These are phyloP conservation scores for Idaea aversata DNA, from an alignment of 2,888 invertebrate genomes.

Conservation along the genomic window DNA sequence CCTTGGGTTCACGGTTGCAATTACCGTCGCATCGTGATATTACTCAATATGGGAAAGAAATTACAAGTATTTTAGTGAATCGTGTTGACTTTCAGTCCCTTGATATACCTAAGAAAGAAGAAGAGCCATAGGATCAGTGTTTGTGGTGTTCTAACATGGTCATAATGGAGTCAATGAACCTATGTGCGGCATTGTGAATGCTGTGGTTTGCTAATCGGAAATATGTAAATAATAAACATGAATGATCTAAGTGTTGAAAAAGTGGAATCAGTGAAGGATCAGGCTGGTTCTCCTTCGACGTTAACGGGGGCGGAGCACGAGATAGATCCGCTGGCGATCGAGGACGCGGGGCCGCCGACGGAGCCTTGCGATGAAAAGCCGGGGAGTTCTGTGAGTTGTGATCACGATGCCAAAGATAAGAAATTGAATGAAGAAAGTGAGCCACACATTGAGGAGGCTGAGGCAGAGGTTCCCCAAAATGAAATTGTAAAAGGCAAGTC, in stretches of 20 bases:
- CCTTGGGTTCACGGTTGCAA: conserved; percentile 67
- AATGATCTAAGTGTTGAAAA: conserved; percentile 75
- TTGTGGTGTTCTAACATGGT: conserved; percentile 48
- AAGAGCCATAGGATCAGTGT: conserved; percentile 16
- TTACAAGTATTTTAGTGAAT: conserved; percentile 45
- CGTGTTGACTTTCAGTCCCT: conserved; percentile 6
- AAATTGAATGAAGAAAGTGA: conserved; percentile 40
- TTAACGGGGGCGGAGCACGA: conserved; percentile 55
- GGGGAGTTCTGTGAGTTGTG: conserved; percentile 52
- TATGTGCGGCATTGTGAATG: conserved; percentile 65
- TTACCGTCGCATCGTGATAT: conserved; percentile 61
- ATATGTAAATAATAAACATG: conserved; percentile 81
- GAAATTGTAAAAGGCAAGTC: conserved; percentile 45
- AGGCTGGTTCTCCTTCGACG: conserved; percentile 50
- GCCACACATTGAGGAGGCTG: conserved; percentile 43
- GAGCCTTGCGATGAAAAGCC: conserved; percentile 42
- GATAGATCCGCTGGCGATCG: conserved; percentile 67
- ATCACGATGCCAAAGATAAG: conserved; percentile 76
- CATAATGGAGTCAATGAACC: conserved; percentile 66
- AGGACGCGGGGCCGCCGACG: conserved; percentile 44
- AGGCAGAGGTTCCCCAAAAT: conserved; percentile 37
- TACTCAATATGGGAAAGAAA: conserved; percentile 64
- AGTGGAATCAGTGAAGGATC: conserved; percentile 69
- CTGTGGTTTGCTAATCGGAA: conserved; percentile 69
- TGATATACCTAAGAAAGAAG: conserved; percentile 5